phyloP scores from a whole-genome alignment of 2,113 vertebrate species.

The Lamprotornis superbus region DNA sequence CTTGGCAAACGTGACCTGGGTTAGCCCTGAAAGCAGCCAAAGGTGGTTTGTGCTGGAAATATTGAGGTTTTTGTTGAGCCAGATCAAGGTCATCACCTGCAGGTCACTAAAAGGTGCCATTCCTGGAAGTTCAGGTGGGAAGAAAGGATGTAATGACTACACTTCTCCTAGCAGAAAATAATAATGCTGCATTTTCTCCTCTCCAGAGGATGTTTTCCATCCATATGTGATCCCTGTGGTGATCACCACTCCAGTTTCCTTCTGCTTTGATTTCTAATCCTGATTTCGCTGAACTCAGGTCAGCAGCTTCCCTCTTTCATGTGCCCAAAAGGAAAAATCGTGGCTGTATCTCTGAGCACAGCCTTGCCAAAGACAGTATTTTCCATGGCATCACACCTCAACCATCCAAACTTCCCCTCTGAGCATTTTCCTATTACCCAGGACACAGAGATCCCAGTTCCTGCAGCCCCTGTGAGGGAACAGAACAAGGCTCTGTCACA shows the following conservation, averaged over 20 bases:
- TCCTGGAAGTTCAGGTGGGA: not conserved
- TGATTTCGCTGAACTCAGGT: not conserved
- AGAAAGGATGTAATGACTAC: not conserved
- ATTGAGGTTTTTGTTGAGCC: not conserved
- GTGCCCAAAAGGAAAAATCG: not conserved
- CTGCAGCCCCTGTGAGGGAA: not conserved
- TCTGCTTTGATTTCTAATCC: not conserved
- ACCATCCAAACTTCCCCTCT: not conserved
- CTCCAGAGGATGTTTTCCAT: not conserved
- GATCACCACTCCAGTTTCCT: not conserved
- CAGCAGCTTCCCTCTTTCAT: not conserved
- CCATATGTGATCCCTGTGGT: not conserved
- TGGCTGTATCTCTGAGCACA: not conserved
- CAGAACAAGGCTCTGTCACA: not conserved
- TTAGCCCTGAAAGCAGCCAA: not conserved
- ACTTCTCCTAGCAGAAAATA: not conserved
- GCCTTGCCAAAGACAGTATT: not conserved
- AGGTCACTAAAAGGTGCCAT: not conserved
- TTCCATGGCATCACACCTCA: not conserved
- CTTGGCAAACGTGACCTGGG: not conserved
- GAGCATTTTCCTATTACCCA: not conserved
- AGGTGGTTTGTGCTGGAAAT: not conserved
- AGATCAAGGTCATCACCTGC: not conserved
- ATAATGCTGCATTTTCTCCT: not conserved
- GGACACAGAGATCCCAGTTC: not conserved